Conservation (phyloP, 1,140 invertebrate genomes). For the Drosophila suzukii region DNA sequence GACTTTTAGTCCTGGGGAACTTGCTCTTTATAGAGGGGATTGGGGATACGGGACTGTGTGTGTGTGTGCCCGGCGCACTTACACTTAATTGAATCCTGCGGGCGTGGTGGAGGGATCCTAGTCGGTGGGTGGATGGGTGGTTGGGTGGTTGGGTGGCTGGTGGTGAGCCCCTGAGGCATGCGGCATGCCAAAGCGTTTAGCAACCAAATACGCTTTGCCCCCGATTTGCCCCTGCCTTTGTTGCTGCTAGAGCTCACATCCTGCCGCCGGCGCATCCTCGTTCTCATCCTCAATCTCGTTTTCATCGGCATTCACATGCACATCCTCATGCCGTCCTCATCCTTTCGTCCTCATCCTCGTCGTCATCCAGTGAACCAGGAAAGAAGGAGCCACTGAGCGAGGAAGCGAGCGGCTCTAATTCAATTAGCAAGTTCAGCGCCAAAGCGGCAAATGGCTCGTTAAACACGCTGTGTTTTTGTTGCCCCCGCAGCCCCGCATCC, state of each 20-base stretch:
- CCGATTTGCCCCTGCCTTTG: constrained; percentile 28
- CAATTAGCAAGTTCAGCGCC: constrained; percentile 81
- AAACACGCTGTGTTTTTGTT: constrained; percentile 76
- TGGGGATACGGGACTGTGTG: constrained; percentile 1
- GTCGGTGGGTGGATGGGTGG: background rate
- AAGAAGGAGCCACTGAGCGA: constrained; percentile 35
- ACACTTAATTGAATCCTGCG: constrained; percentile 82
- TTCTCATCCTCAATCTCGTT: background rate
- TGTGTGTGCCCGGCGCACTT: constrained; percentile 58
- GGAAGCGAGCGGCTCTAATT: constrained; percentile 67
- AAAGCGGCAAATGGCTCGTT: constrained; percentile 81
- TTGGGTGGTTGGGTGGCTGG: background rate
- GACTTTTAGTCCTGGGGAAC: constrained; percentile 5
- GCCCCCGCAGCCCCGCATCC: background rate
- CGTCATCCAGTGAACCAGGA: constrained; percentile 24
- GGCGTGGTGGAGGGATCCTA: constrained; percentile 36
- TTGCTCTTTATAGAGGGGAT: constrained; percentile 16
- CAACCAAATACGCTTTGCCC: constrained; percentile 54
- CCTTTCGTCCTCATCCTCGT: background rate
- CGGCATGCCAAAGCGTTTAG: constrained; percentile 76
- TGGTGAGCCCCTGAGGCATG: constrained; percentile 57
- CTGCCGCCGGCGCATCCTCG: constrained; percentile 44
- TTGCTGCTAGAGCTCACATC: constrained; percentile 44
- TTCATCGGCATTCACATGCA: constrained; percentile 15
- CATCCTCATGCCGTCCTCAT: constrained; percentile 5